Evolutionary conservation across 1,140 invertebrate genomes (phyloP).

Genomic region (Tetramorium parvispinum): DNA sequence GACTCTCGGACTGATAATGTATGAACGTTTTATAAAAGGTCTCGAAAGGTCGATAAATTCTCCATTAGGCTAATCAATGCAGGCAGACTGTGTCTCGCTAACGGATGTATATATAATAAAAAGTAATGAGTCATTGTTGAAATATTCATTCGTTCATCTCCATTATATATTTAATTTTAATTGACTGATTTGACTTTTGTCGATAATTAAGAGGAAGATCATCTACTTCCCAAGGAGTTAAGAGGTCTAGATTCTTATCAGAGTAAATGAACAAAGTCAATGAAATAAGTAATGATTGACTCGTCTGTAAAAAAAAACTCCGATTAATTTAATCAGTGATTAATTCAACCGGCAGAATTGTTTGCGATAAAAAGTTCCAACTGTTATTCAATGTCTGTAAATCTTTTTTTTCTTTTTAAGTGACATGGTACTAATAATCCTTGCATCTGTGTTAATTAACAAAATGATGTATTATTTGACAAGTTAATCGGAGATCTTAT

Average conservation of each 20-base stretch:
- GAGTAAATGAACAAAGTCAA: background rate
- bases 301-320: background rate
- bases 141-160: background rate
- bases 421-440: background rate
- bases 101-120: background rate
- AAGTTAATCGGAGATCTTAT: background rate
- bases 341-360: background rate
- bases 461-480: background rate
- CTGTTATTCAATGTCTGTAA: no score
- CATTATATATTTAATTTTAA: background rate
- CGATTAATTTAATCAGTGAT: background rate
- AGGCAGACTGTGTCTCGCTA: background rate
- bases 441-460: no score
- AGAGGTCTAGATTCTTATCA: background rate
- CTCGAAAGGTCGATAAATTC: conserved; percentile 16
- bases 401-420: background rate
- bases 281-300: background rate
- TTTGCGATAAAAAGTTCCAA: no score
- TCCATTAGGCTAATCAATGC: background rate
- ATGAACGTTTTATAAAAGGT: conserved; percentile 16
- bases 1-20: background rate
- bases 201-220: background rate
- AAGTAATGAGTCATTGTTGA: background rate
- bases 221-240: background rate
- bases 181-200: background rate